A percentile compares a stretch with the other conserved stretches of the same genome.
Conservation (phyloP, 2,888 invertebrate species). For the Lamellibrachia columna region DNA sequence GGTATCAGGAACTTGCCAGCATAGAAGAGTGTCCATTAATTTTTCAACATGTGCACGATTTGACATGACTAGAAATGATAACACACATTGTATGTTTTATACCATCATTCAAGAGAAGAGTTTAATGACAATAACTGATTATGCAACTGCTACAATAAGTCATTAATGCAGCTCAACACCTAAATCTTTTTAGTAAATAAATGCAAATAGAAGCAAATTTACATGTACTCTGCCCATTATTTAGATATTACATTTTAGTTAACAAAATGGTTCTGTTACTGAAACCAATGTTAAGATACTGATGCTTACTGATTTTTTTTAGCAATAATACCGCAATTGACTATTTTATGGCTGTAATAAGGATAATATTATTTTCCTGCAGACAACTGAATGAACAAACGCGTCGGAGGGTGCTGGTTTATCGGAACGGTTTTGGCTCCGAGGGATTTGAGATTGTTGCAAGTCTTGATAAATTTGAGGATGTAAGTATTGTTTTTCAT, state of each 20-base stretch:
- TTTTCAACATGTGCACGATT: neutral
- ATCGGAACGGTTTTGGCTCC: conserved; percentile 58
- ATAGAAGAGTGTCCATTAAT: neutral
- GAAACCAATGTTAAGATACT: neutral
- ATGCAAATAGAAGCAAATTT: too few relatives aligned
- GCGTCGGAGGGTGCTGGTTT: conserved; percentile 60
- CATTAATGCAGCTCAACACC: too few relatives aligned
- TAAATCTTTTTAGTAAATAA: too few relatives aligned
- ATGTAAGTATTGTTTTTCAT: conserved; percentile 47
- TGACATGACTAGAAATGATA: too few relatives aligned
- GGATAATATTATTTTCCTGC: neutral
- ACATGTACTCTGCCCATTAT: neutral
- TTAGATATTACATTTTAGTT: neutral
- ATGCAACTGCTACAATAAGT: too few relatives aligned
- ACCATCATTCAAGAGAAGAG: too few relatives aligned
- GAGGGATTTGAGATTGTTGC: conserved; percentile 62
- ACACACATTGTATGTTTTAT: too few relatives aligned
- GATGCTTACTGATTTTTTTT: neutral
- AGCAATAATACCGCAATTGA: neutral
- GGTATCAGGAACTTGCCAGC: neutral
- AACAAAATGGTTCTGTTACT: neutral
- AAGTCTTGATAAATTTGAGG: conserved; percentile 56
- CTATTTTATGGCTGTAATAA: neutral
- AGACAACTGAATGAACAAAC: conserved; percentile 56
- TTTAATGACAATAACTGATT: too few relatives aligned